phyloP scores from a whole-genome alignment of 2,888 invertebrate genomes.

The Cepaea hortensis region DNA sequence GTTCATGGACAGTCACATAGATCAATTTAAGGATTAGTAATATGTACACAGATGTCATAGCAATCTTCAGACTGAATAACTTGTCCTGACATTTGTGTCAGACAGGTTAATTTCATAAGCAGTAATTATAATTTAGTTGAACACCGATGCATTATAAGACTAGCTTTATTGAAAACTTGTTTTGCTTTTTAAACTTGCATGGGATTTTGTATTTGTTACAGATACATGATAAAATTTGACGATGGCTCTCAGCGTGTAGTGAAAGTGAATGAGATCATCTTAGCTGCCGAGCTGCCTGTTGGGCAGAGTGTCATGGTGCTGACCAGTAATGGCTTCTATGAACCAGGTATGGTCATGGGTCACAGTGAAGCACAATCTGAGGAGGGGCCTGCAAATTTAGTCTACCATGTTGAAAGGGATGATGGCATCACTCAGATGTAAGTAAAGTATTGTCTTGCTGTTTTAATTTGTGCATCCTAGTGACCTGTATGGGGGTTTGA shows the following conservation, averaged over 20 bases:
- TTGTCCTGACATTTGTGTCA: too few relatives aligned
- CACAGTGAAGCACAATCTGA: slow-evolving; percentile 45
- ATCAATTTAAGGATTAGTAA: too few relatives aligned
- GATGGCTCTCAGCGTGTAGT: slow-evolving; percentile 64
- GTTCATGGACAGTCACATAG: too few relatives aligned
- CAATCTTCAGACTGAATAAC: too few relatives aligned
- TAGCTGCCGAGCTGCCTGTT: slow-evolving; percentile 61
- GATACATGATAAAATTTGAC: slow-evolving; percentile 62
- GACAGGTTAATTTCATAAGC: too few relatives aligned
- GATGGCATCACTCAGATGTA: slow-evolving; percentile 59
- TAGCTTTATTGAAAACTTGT: neutral
- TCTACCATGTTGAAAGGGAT: slow-evolving; percentile 65
- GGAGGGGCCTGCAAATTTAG: slow-evolving; percentile 29
- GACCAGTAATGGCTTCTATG: slow-evolving; percentile 59
- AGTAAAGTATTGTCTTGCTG: slow-evolving; percentile 29
- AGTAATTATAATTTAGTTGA: too few relatives aligned
- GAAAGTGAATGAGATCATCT: slow-evolving; percentile 59
- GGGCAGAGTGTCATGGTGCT: slow-evolving; percentile 70
- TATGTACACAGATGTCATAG: too few relatives aligned
- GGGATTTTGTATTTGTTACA: slow-evolving; percentile 4
- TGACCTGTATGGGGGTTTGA: too few relatives aligned
- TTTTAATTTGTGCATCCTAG: too few relatives aligned
- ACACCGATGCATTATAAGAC: too few relatives aligned
- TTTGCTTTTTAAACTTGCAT: neutral
- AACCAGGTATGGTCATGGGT: slow-evolving; percentile 62